phyloP scores from a whole-genome alignment of 2,113 vertebrate species.

The Labeo catla region DNA sequence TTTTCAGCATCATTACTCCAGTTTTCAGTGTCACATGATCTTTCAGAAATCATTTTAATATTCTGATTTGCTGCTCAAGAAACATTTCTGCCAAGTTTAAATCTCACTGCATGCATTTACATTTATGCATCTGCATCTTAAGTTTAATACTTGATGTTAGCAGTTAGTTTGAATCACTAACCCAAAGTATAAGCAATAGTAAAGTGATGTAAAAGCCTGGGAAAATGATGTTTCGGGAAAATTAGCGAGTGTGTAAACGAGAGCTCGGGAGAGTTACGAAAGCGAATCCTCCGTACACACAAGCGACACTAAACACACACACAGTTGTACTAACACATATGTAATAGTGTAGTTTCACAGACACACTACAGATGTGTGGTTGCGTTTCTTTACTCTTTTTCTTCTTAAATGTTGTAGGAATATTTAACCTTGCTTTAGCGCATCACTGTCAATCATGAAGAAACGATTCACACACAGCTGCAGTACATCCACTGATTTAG shows the following conservation, averaged over 20 bases:
- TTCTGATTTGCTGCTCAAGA: too few relatives aligned
- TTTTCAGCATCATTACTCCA: neutral
- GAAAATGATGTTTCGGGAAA: neutral
- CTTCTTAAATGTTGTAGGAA: conserved; percentile 10
- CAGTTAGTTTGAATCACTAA: too few relatives aligned
- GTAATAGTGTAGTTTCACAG: conserved; percentile 31
- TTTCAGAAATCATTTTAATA: neutral
- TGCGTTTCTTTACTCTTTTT: conserved; percentile 36
- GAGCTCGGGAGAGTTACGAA: neutral
- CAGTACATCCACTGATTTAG: neutral
- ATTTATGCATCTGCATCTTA: neutral
- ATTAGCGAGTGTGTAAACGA: neutral
- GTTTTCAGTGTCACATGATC: neutral
- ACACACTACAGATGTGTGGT: conserved; percentile 14
- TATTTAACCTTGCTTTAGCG: neutral
- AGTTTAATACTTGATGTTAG: neutral
- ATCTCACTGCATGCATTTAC: neutral
- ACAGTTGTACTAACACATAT: conserved; percentile 23
- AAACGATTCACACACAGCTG: neutral
- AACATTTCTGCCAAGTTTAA: neutral
- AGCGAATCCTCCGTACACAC: conserved; percentile 2
- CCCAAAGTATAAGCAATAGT: neutral
- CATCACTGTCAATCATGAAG: neutral
- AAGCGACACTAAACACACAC: neutral
- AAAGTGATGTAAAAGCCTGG: neutral